These are phyloP conservation scores for Drosophila ezoana DNA, from an alignment of 2,888 invertebrate genomes.

Conservation along the genomic window DNA sequence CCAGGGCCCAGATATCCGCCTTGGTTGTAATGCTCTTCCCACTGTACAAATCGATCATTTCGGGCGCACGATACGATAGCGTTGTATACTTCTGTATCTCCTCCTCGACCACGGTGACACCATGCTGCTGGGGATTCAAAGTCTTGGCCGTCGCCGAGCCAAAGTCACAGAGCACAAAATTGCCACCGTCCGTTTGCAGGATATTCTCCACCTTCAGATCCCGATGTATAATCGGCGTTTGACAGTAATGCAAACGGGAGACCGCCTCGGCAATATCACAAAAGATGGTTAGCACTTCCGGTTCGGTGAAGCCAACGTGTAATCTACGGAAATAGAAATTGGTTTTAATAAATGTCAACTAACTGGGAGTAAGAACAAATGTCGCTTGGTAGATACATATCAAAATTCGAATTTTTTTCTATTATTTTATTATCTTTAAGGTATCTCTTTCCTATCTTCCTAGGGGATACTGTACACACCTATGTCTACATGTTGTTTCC, in stretches of 20 bases:
- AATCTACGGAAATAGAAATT: conserved; percentile 84
- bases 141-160: conserved; percentile 95
- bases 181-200: conserved; percentile 91
- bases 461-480: not conserved
- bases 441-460: no score
- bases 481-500: not conserved
- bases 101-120: conserved; percentile 90
- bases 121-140: conserved; percentile 89
- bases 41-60: conserved; percentile 96
- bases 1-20: conserved; percentile 96
- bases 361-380: no score
- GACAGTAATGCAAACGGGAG: conserved; percentile 94
- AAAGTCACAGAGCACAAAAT: conserved; percentile 96
- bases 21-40: conserved; percentile 93
- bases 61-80: conserved; percentile 94
- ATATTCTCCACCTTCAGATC: conserved; percentile 97
- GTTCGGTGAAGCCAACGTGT: conserved; percentile 90
- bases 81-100: conserved; percentile 96
- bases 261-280: conserved; percentile 97
- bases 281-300: conserved; percentile 93
- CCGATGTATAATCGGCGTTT: conserved; percentile 96
- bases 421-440: no score
- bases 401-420: no score
- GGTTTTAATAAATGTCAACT: conserved; percentile 7
- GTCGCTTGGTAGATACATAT: not conserved